phyloP scores from a whole-genome alignment of 2,888 invertebrate genomes.

The Conistra vaccinii region DNA sequence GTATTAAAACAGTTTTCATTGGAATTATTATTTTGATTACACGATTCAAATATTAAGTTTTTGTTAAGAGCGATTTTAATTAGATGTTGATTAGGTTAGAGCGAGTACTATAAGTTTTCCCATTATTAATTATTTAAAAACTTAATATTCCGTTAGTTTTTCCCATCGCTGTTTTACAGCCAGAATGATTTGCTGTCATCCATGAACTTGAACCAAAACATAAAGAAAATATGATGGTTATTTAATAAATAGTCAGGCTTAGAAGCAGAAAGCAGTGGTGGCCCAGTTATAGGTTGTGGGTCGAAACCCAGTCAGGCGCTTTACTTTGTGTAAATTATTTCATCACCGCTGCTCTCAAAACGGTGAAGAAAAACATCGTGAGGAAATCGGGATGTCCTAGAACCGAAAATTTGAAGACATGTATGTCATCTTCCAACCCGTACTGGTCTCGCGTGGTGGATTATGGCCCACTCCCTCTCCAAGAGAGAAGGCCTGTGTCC shows the following conservation, averaged over 20 bases:
- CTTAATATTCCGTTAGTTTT: slow-evolving; percentile 8
- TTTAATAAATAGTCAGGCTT: background rate
- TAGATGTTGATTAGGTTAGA: background rate
- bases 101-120: slow-evolving; percentile 4
- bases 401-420: too few species aligned
- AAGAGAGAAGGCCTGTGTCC: too few species aligned
- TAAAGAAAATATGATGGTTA: background rate
- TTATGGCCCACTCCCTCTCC: too few species aligned
- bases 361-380: too few species aligned
- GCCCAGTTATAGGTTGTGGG: too few species aligned
- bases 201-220: background rate
- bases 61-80: slow-evolving; percentile 24
- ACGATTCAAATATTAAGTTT: slow-evolving; percentile 5
- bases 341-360: too few species aligned
- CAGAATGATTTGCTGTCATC: background rate
- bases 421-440: too few species aligned
- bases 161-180: background rate
- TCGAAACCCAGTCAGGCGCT: too few species aligned
- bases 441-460: too few species aligned
- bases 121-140: slow-evolving; percentile 14
- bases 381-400: too few species aligned
- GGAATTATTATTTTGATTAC: slow-evolving; percentile 9
- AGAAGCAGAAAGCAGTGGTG: too few species aligned
- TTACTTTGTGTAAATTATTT: too few species aligned
- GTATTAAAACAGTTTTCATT: slow-evolving; percentile 23